Base-by-base conservation (phyloP, 2,888 invertebrate genomes). In the Phengaris arion region DNA sequence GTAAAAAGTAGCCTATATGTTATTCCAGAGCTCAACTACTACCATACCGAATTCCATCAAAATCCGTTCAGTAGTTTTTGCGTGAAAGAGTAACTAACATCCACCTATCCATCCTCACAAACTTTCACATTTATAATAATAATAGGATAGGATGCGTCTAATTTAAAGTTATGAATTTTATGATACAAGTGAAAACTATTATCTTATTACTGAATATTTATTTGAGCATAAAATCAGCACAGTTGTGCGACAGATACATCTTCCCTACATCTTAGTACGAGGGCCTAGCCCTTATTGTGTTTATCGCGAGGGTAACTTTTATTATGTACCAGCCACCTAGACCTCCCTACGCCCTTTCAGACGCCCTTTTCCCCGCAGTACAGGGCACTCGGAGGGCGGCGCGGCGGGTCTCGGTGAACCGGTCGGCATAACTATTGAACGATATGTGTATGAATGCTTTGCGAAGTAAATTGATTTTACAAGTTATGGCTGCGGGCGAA, bases 401-500 rank as follows among this genome's bases (percentile, higher is more conserved):
- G 81, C 57, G 80, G 80, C 4, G 77, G 88, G 22, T 85, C 88
- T 76, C 55, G 2, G 5, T 70, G 7, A 75, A 74, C 55, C 87
- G 87, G 90, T 68, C 76, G 80, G 81, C 81, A 84, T 84, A 87
- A 87, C 87, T 87, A 90, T 88, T 84, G 87, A 87, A 86, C 87
- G 87, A 89, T 86, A 85, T 87, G 87, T 87, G 87, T 89, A 89
- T 90, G 90, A 92, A 93, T 92, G 92, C 89, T 87, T 89, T 86
- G 89, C 86, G 85, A 88, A 89, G 85, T 90, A 89, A 91, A 93
- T 92, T 92, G 92, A 92, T 93, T 92, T 88, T 85, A 80, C 81
- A 81, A 82, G 83, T 82, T 82, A 82, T 82, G 83, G 10, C 72
- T 52, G 64, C 64, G 35, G 35, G 82, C 22, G 6, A 35, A 8